Evolutionary conservation across 1,140 invertebrate genomes (phyloP).

Genomic region (Trypoxylus dichotomus): DNA sequence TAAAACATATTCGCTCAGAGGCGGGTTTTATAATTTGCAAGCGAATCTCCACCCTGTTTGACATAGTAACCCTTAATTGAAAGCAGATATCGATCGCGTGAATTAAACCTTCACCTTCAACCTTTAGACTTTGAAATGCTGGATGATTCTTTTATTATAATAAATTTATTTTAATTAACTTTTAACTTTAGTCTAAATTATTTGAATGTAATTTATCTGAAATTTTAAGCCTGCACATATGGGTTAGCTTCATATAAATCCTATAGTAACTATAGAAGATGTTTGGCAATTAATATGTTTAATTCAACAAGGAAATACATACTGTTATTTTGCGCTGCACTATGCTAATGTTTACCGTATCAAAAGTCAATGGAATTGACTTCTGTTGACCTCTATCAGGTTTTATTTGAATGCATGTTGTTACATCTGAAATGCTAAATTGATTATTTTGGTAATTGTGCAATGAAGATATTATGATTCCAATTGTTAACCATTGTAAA

Average conservation of each 20-base stretch:
- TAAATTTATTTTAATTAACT: too few relatives aligned
- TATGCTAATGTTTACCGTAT: neutral
- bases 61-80: conserved; percentile 9
- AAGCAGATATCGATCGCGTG: neutral
- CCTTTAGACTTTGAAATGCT: conserved; percentile 1
- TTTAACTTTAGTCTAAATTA: too few relatives aligned
- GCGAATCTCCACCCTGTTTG: neutral
- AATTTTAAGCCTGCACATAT: too few relatives aligned
- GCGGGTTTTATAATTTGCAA: neutral
- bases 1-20: neutral
- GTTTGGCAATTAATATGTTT: neutral
- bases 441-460: neutral
- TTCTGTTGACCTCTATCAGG: conserved; percentile 2
- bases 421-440: too few relatives aligned
- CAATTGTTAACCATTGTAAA: too few relatives aligned
- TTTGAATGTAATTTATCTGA: too few relatives aligned
- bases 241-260: too few relatives aligned
- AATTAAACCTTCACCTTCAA: neutral
- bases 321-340: neutral
- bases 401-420: neutral
- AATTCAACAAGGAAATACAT: neutral
- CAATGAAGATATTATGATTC: neutral
- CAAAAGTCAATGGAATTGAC: conserved; percentile 7
- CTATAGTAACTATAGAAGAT: too few relatives aligned
- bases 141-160: too few relatives aligned